phyloP scores from a whole-genome alignment of 2,888 invertebrate genomes.

The Apodemia hepburni region DNA sequence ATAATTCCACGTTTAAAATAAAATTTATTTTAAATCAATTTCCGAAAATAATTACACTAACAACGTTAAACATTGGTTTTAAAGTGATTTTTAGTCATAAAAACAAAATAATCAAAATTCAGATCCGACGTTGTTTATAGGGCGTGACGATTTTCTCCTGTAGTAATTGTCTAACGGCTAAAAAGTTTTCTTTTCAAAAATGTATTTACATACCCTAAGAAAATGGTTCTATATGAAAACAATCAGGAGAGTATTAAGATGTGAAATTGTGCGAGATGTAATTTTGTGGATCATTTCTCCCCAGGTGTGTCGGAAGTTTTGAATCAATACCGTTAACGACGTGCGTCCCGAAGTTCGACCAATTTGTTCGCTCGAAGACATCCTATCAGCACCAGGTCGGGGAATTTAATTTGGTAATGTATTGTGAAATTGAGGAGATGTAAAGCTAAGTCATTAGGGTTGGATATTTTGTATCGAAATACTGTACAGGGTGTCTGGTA shows the following conservation, averaged over 20 bases:
- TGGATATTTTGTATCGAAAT: neutral
- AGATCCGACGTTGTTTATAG: no score
- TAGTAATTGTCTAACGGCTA: no score
- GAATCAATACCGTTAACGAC: conserved; percentile 12
- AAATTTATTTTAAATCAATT: no score
- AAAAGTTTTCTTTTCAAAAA: no score
- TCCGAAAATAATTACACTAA: no score
- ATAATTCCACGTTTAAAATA: no score
- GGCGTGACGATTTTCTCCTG: no score
- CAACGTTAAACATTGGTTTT: no score
- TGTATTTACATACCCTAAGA: neutral
- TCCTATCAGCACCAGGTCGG: neutral
- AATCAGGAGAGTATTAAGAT: neutral
- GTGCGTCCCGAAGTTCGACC: neutral
- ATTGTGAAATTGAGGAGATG: conserved; percentile 8
- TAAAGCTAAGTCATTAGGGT: neutral
- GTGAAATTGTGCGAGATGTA: conserved; percentile 18
- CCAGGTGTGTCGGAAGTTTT: conserved; percentile 19
- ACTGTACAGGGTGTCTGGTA: neutral
- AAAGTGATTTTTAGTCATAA: no score
- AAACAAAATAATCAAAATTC: no score
- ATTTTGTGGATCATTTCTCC: conserved; percentile 27
- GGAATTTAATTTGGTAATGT: conserved; percentile 9
- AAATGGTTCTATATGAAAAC: conserved; percentile 4
- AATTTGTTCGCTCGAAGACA: conserved; percentile 3